These are phyloP conservation scores for Cololabis saira DNA, from an alignment of 2,113 vertebrate genomes.

Conservation along the genomic window DNA sequence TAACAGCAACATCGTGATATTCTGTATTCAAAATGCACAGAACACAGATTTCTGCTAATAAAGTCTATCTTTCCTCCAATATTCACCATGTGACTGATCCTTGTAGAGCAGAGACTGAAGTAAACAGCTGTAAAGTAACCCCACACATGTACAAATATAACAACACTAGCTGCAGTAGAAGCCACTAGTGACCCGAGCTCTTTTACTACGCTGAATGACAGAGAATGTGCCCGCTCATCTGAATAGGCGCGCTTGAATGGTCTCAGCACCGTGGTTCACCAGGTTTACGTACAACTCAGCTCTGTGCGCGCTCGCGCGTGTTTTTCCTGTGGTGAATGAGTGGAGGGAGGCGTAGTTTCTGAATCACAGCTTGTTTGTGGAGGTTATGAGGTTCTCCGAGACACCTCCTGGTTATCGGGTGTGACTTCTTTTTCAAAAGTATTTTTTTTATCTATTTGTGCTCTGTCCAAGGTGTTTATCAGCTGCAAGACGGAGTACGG, in stretches of 20 bases:
- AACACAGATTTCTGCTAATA: no score
- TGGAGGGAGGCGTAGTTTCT: constrained; percentile 1
- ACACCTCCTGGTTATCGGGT: no score
- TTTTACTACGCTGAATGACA: constrained; percentile 64
- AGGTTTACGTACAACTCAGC: constrained; percentile 60
- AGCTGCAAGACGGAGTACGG: no score
- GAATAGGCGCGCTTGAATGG: constrained; percentile 61
- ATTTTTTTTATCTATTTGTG: no score
- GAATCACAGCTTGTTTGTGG: background rate
- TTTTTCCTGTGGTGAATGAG: constrained; percentile 4
- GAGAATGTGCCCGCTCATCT: constrained; percentile 80
- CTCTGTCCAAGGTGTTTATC: no score
- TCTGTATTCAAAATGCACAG: no score
- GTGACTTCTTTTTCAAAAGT: no score
- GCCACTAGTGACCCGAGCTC: constrained; percentile 58
- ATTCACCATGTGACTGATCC: no score
- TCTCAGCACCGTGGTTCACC: constrained; percentile 64
- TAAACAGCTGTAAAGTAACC: background rate
- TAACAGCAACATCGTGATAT: no score
- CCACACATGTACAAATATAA: constrained; percentile 53
- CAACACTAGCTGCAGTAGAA: constrained; percentile 66
- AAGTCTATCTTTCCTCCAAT: no score
- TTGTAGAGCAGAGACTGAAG: no score
- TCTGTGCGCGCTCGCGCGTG: constrained; percentile 21
- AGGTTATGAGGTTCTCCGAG: no score